phyloP scores from a whole-genome alignment of 2,113 vertebrate genomes.

The Cygnus buccinator region DNA sequence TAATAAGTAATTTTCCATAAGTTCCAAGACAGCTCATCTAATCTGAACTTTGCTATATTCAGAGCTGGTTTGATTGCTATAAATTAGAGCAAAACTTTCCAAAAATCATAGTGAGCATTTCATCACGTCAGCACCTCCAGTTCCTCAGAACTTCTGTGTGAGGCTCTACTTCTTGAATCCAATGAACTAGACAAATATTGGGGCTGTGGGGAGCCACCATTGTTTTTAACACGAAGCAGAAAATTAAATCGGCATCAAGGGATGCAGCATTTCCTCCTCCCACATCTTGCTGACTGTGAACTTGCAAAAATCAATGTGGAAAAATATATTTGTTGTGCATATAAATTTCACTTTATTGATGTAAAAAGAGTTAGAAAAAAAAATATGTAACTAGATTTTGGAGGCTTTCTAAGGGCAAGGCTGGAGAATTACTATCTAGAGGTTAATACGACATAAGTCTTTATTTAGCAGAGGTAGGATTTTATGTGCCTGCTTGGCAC shows the following conservation, averaged over 20 bases:
- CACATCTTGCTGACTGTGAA: not conserved
- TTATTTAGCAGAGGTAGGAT: not conserved
- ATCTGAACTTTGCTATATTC: not conserved
- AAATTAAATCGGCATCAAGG: not conserved
- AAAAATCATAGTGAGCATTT: not conserved
- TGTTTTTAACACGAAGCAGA: not conserved
- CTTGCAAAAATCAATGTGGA: not conserved
- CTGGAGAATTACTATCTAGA: not conserved
- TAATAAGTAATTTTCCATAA: not conserved
- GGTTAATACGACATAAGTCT: not conserved
- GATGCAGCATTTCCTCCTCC: not conserved
- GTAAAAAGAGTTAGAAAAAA: not conserved
- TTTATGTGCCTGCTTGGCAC: not conserved
- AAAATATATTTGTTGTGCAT: not conserved
- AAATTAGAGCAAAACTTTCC: not conserved
- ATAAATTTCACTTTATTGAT: not conserved
- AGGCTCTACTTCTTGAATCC: not conserved
- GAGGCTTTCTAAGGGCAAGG: not conserved
- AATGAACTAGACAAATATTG: not conserved
- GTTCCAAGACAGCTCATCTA: not conserved
- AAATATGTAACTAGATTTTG: not conserved
- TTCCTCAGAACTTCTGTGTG: not conserved
- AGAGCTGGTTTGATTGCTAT: not conserved
- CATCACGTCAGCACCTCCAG: not conserved
- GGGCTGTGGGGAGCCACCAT: not conserved